Conservation (phyloP, 2,888 invertebrate species). For the Papilio demoleus region DNA sequence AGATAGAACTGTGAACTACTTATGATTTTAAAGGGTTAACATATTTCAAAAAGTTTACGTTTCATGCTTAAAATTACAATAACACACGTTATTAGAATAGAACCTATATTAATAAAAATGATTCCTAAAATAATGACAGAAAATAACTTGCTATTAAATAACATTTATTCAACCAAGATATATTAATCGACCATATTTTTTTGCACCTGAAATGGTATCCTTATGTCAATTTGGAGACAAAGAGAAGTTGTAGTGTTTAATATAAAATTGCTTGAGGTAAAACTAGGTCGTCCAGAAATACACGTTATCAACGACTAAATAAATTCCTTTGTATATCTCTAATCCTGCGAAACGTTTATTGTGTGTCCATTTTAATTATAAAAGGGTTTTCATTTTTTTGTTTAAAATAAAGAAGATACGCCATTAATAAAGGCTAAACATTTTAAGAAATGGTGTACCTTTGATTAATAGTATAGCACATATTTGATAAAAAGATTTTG, state of each 20-base stretch:
- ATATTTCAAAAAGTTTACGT: no score
- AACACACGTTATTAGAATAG: no score
- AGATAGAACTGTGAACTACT: no score
- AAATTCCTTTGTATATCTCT: not conserved
- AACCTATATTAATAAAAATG: no score
- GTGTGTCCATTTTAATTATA: not conserved
- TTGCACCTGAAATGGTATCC: not conserved
- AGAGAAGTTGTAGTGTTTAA: not conserved
- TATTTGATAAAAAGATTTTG: not conserved
- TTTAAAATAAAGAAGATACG: not conserved
- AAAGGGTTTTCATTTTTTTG: not conserved
- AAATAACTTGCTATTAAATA: no score
- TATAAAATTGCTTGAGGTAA: not conserved
- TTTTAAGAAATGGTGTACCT: no score
- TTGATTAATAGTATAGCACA: not conserved
- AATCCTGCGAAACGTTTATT: not conserved
- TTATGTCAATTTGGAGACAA: not conserved
- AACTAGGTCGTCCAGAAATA: constrained; percentile 1
- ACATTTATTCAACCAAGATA: not conserved
- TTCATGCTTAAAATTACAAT: no score
- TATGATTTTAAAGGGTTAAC: no score
- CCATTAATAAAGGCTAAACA: no score
- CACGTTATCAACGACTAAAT: not conserved
- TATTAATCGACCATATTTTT: not conserved
- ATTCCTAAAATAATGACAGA: no score